A percentile compares a stretch with the other conserved stretches of the same genome.
Evolutionary conservation across 1,140 invertebrate species (phyloP).

Genomic region (Drosophila nigromelanica): DNA sequence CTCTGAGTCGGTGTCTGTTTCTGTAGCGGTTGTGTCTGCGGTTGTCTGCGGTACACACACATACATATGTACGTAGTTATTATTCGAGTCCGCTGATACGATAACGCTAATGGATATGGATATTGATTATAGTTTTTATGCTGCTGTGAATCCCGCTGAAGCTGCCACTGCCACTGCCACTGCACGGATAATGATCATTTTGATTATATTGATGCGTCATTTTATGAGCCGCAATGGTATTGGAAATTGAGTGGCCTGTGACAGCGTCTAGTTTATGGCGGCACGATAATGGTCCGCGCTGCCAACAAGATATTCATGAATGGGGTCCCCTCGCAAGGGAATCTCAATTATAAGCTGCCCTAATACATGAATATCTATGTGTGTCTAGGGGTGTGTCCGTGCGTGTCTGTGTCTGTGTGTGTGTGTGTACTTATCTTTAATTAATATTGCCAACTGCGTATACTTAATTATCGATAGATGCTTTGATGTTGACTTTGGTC

Average conservation of each 20-base stretch:
- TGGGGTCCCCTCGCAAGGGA: constrained; percentile 16
- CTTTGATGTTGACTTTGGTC: constrained; percentile 3
- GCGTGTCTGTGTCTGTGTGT: background rate
- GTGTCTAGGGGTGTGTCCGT: constrained; percentile 8
- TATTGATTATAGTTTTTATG: constrained; percentile 83
- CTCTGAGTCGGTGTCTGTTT: background rate
- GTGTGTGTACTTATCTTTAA: constrained; percentile 31
- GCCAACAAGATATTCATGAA: constrained; percentile 47
- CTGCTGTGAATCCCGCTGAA: constrained; percentile 23
- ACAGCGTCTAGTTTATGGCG: constrained; percentile 66
- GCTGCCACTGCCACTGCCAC: constrained; percentile 35
- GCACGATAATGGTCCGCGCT: constrained; percentile 49
- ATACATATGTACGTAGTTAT: constrained; percentile 63
- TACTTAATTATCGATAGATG: constrained; percentile 30
- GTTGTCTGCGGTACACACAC: constrained; percentile 31
- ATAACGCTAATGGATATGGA: constrained; percentile 82
- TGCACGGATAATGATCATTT: constrained; percentile 72
- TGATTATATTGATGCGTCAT: constrained; percentile 82
- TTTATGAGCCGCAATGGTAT: constrained; percentile 80
- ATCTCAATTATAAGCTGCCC: constrained; percentile 70
- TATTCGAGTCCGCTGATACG: constrained; percentile 78
- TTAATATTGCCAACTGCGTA: constrained; percentile 28
- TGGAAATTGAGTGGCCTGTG: constrained; percentile 80
- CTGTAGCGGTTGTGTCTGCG: constrained; percentile 37
- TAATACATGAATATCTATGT: constrained; percentile 21